Evolutionary conservation across 2,797 vertebrate genomes (phyloP), one percentile per base, ranked within the genome.

Genomic region (Sarcophilus harrisii): DNA sequence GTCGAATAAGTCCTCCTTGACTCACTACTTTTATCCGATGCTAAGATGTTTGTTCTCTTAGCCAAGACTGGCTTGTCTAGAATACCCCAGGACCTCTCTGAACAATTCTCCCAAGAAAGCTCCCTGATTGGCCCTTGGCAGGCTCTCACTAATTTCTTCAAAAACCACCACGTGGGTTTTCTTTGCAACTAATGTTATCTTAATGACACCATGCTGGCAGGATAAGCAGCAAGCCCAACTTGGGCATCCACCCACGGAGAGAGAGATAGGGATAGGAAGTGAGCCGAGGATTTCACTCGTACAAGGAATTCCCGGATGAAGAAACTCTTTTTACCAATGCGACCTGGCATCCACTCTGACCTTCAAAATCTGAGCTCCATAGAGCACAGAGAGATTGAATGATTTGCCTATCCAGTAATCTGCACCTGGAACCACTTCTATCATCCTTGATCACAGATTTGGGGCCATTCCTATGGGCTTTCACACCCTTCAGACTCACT

Each of bases 21-120:
- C 97, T 97, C 93, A 92, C 38, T 38, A 32, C 49, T 95, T 96
- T 96, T 90, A 96, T 94, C 91, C 96, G 93, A 94, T 81, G 90
- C 52, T 93, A 54, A 81, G 90, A 92, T 94, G 95, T 92, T 95
- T 97, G 96, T 89, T 95, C 73, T 27, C n/a, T 0, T 95, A 57
- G 91, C 73, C 73, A 81, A 81, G 73, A 81, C 8, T 45, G 73
- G n/a, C 38, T 81, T 45, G n/a, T 81, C 73, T 81, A 81, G 24
- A 81, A 81, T 27, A 45, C 73, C 38, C 73, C n/a, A 45, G 38
- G 73, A 24, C 73, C 21, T 81, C 73, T 81, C 73, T 45, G 73
- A 81, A 81, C 38, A 81, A 27, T 6, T 38, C 66, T 10, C 38
- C 45, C 38, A 3, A 81, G n/a, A 81, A 81, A 45, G 38, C 11